phyloP scores from a whole-genome alignment of 1,140 invertebrate species.

The Drosophila ogumai region DNA sequence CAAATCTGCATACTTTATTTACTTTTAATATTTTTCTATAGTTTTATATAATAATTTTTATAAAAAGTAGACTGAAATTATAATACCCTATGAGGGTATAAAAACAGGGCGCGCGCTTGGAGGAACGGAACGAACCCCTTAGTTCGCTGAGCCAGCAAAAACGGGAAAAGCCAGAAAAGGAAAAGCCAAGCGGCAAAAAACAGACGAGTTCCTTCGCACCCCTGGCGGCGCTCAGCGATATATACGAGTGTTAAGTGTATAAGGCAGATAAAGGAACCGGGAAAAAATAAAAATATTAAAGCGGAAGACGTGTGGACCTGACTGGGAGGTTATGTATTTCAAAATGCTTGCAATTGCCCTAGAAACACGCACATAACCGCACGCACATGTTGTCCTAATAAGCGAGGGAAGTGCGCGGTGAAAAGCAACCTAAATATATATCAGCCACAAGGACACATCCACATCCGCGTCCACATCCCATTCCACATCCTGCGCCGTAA shows the following conservation, averaged over 20 bases:
- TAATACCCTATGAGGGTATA: too few species aligned
- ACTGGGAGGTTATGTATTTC: conserved; percentile 32
- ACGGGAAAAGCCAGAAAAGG: conserved; percentile 1
- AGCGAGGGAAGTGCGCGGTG: conserved; percentile 13
- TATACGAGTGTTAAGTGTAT: conserved; percentile 25
- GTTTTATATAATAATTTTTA: too few species aligned
- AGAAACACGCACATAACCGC: conserved; percentile 39
- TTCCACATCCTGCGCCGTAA: conserved; percentile 43
- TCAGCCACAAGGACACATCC: conserved; percentile 32
- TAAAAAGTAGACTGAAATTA: too few species aligned
- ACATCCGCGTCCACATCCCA: background rate
- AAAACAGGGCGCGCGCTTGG: conserved; percentile 29
- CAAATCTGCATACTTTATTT: too few species aligned
- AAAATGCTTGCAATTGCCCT: conserved; percentile 52
- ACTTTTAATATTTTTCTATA: too few species aligned
- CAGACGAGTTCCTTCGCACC: conserved; percentile 20
- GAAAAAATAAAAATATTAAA: conserved; percentile 56
- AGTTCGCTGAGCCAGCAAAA: conserved; percentile 29
- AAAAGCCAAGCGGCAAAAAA: conserved; percentile 6
- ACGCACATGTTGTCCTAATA: conserved; percentile 40
- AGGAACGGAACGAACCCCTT: background rate
- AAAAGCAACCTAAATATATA: conserved; percentile 18
- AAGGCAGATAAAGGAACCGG: conserved; percentile 33
- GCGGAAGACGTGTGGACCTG: conserved; percentile 35
- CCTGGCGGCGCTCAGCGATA: conserved; percentile 7